phyloP scores from a whole-genome alignment of 2,797 vertebrate species.

The Ptychobarbus kaznakovi region DNA sequence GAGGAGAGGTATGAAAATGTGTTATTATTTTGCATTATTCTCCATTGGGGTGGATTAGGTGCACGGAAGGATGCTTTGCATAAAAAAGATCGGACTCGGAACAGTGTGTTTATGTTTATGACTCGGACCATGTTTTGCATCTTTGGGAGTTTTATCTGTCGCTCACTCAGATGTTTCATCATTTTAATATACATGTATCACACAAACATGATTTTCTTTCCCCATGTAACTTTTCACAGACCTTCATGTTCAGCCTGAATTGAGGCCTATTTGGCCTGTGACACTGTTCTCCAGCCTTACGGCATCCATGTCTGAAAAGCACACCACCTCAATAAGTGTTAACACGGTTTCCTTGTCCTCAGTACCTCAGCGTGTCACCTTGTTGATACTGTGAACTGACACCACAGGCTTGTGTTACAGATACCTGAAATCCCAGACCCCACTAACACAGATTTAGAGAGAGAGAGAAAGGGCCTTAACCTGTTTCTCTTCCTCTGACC shows the following conservation, averaged over 20 bases:
- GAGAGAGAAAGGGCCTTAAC: constrained; percentile 2
- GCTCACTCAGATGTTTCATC: not conserved
- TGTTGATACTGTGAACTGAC: constrained; percentile 42
- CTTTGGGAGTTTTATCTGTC: not conserved
- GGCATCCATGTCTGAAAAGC: constrained; percentile 4
- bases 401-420: constrained; percentile 36
- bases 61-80: constrained; percentile 28
- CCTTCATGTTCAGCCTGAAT: not conserved
- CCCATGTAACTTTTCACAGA: not conserved
- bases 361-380: constrained; percentile 38
- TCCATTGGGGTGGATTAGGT: constrained; percentile 16
- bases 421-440: constrained; percentile 24
- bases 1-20: constrained; percentile 55
- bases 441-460: constrained; percentile 45
- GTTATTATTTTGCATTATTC: constrained; percentile 46
- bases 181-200: not conserved
- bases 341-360: constrained; percentile 36
- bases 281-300: not conserved
- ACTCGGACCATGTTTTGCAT: not conserved
- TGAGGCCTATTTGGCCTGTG: not conserved
- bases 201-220: not conserved
- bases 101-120: constrained; percentile 25
- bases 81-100: constrained; percentile 16
- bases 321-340: constrained; percentile 38
- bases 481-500: constrained; percentile 9